Evolutionary conservation across 2,797 vertebrate genomes (phyloP).

Genomic region (Caiman crocodilus): DNA sequence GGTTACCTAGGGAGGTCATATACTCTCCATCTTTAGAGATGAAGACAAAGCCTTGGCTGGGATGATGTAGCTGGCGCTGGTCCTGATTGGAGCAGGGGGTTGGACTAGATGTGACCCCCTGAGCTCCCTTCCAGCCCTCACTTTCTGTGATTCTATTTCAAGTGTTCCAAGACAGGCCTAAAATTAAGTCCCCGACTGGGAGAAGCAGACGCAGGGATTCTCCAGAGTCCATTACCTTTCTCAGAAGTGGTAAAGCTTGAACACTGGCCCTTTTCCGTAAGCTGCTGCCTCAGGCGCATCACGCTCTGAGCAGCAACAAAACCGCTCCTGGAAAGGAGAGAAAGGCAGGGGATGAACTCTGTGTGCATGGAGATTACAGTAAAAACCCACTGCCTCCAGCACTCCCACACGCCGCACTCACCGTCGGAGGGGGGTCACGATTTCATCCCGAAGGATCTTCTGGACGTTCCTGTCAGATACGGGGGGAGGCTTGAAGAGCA

Average conservation of each 20-base stretch:
- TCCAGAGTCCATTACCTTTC: conserved; percentile 81
- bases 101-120: too few relatives aligned
- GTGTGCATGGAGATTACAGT: neutral
- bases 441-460: conserved; percentile 86
- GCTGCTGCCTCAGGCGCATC: conserved; percentile 90
- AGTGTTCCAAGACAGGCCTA: neutral
- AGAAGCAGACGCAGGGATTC: accelerated
- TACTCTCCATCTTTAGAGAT: too few relatives aligned
- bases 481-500: conserved; percentile 86
- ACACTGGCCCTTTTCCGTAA: conserved; percentile 86
- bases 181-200: neutral
- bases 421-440: conserved; percentile 91
- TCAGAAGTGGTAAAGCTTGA: conserved; percentile 91
- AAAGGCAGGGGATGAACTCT: neutral
- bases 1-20: too few relatives aligned
- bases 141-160: too few relatives aligned
- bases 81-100: too few relatives aligned
- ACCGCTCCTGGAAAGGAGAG: conserved; percentile 80
- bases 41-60: too few relatives aligned
- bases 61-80: too few relatives aligned
- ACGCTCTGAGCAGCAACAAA: conserved; percentile 85
- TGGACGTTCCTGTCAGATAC: conserved; percentile 83
- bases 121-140: too few relatives aligned
- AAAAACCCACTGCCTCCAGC: neutral
- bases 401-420: conserved; percentile 47